Conservation (phyloP, 2,888 invertebrate species). For the Sympetrum striolatum region DNA sequence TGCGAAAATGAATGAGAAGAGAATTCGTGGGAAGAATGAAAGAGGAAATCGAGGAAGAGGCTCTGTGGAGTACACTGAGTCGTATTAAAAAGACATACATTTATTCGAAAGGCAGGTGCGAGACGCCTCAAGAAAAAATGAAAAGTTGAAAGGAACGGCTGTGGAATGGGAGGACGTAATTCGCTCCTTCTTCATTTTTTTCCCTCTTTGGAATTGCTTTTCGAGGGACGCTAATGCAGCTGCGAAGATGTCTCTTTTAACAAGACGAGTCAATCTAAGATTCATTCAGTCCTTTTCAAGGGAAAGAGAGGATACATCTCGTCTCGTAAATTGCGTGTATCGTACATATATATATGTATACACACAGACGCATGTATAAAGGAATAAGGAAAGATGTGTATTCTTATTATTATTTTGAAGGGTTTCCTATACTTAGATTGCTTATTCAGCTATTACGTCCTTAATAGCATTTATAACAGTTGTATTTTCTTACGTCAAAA, state of each 20-base stretch:
- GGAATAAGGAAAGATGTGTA: too few species aligned
- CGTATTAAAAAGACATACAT: not conserved
- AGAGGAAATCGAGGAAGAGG: not conserved
- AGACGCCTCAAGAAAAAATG: not conserved
- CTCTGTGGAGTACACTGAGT: too few species aligned
- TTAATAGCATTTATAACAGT: too few species aligned
- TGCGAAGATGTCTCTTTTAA: not conserved
- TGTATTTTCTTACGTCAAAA: too few species aligned
- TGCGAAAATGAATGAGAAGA: not conserved
- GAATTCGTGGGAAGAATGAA: not conserved
- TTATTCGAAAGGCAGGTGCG: not conserved
- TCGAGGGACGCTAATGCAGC: not conserved
- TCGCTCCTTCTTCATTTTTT: not conserved
- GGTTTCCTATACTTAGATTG: too few species aligned
- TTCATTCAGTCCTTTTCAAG: too few species aligned
- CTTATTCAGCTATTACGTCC: too few species aligned
- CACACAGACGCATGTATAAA: too few species aligned
- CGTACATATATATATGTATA: not conserved
- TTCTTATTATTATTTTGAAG: too few species aligned
- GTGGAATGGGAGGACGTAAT: not conserved
- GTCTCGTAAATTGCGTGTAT: not conserved
- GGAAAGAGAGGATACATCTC: not conserved
- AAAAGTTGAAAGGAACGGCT: conserved; percentile 1
- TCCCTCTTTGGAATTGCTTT: not conserved
- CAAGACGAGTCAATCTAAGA: too few species aligned